These are phyloP conservation scores for Agrenia bidenticulata DNA, from an alignment of 2,888 invertebrate species.

Conservation along the genomic window DNA sequence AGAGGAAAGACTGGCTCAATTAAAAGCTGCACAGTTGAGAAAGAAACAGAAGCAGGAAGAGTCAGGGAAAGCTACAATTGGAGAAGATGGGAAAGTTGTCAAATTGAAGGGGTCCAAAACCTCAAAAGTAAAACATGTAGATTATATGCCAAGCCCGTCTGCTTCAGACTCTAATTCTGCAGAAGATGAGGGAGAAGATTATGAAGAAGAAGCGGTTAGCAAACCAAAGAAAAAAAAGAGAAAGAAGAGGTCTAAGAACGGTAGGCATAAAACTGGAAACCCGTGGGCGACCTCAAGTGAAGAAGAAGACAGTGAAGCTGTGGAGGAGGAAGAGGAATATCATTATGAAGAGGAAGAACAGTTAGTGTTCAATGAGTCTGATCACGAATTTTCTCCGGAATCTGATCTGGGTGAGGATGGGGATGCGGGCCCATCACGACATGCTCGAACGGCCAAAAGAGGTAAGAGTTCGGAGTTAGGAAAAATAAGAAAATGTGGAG, in stretches of 20 bases:
- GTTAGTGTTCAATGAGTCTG: slow-evolving; percentile 67
- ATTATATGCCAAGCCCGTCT: slow-evolving; percentile 43
- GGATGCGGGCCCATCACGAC: slow-evolving; percentile 69
- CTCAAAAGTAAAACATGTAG: slow-evolving; percentile 15
- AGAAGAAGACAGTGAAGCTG: slow-evolving; percentile 57
- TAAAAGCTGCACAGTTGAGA: slow-evolving; percentile 62
- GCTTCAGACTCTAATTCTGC: slow-evolving; percentile 59
- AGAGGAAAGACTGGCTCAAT: slow-evolving; percentile 69
- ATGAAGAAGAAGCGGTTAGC: slow-evolving; percentile 8
- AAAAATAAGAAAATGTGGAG: background rate
- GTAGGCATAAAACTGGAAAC: slow-evolving; percentile 32
- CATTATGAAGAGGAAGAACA: slow-evolving; percentile 59
- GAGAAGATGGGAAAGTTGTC: slow-evolving; percentile 6
- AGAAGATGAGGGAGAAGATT: slow-evolving; percentile 53
- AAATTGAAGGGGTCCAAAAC: slow-evolving; percentile 20
- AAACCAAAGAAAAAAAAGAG: slow-evolving; percentile 20
- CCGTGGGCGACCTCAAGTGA: slow-evolving; percentile 47
- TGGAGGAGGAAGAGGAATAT: slow-evolving; percentile 58
- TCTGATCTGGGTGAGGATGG: slow-evolving; percentile 77
- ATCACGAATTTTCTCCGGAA: slow-evolving; percentile 91
- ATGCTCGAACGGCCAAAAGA: slow-evolving; percentile 82
- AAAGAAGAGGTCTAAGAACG: slow-evolving; percentile 36
- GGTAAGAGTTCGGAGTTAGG: slow-evolving; percentile 57
- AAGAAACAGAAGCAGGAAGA: slow-evolving; percentile 51
- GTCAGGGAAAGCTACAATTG: slow-evolving; percentile 29